Evolutionary conservation across 2,797 vertebrate species (phyloP).

Genomic region (Paguma larvata): DNA sequence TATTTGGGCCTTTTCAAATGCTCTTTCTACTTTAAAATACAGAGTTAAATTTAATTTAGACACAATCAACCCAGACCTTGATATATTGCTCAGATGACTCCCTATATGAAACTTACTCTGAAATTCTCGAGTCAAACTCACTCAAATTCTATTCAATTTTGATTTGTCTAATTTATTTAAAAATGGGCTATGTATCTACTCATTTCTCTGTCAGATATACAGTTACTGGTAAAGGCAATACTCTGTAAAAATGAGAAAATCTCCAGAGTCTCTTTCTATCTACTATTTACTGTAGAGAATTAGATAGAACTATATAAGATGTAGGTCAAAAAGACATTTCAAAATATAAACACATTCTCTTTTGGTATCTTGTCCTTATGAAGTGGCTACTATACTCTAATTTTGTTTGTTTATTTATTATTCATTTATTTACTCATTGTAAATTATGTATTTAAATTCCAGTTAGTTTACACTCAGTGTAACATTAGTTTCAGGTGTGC

Average conservation of each 20-base stretch:
- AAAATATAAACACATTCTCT: neutral
- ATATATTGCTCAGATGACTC: constrained; percentile 47
- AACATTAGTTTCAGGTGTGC: neutral
- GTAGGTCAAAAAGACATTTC: neutral
- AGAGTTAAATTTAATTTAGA: constrained; percentile 52
- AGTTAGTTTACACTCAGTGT: neutral
- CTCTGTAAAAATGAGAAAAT: constrained; percentile 46
- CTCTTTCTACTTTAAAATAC: constrained; percentile 46
- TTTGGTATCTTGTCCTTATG: constrained; percentile 19
- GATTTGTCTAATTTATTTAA: constrained; percentile 51
- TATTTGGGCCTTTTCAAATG: constrained; percentile 49
- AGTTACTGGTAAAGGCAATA: constrained; percentile 19
- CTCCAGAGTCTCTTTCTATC: neutral
- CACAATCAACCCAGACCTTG: neutral
- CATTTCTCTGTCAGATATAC: constrained; percentile 16
- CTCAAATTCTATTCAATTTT: constrained; percentile 46
- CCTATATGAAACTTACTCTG: constrained; percentile 31
- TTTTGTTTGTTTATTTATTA: neutral
- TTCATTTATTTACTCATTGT: neutral
- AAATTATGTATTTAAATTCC: neutral
- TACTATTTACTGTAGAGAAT: neutral
- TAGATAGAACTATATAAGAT: neutral
- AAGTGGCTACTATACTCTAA: neutral
- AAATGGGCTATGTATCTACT: constrained; percentile 36
- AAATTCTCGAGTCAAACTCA: constrained; percentile 55